These are phyloP conservation scores for Polydrusus tereticollis DNA, from an alignment of 2,888 invertebrate genomes.

Conservation along the genomic window DNA sequence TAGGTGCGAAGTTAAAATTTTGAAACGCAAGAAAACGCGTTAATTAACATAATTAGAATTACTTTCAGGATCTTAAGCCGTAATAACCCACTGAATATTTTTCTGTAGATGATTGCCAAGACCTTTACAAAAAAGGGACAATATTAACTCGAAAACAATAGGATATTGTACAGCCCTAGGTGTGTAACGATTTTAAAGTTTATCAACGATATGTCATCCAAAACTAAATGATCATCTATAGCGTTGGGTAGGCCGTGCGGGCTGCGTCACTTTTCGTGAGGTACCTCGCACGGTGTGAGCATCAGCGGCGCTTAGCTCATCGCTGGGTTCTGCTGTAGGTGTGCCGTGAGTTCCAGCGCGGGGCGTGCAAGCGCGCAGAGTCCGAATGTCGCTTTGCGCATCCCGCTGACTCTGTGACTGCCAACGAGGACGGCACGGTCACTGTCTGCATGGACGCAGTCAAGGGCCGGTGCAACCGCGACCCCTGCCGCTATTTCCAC, in stretches of 20 bases:
- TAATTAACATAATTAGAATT: too few species aligned
- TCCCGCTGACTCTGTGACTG: conserved; percentile 96
- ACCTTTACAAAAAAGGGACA: too few species aligned
- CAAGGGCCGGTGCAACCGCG: conserved; percentile 98
- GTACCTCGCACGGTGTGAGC: conserved; percentile 21
- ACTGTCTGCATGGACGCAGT: conserved; percentile 99
- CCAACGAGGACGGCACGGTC: conserved; percentile 98
- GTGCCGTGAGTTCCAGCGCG: conserved; percentile 99
- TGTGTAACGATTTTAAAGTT: too few species aligned
- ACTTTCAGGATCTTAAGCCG: too few species aligned
- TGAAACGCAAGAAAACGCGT: too few species aligned
- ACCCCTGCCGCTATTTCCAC: conserved; percentile 99
- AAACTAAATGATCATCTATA: conserved; percentile 34
- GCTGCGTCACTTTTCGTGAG: neutral
- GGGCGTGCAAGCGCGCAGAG: conserved; percentile 98
- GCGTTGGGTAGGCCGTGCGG: conserved; percentile 21
- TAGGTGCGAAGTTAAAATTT: too few species aligned
- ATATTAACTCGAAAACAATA: too few species aligned
- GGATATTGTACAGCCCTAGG: too few species aligned
- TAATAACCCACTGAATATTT: too few species aligned
- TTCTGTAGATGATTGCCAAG: too few species aligned
- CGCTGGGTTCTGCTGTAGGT: conserved; percentile 77
- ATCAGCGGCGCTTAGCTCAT: conserved; percentile 51
- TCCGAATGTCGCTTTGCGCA: conserved; percentile 99
- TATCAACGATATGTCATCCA: neutral